These are phyloP conservation scores for Drosophila ochracea DNA, from an alignment of 2,888 invertebrate species.

Conservation along the genomic window DNA sequence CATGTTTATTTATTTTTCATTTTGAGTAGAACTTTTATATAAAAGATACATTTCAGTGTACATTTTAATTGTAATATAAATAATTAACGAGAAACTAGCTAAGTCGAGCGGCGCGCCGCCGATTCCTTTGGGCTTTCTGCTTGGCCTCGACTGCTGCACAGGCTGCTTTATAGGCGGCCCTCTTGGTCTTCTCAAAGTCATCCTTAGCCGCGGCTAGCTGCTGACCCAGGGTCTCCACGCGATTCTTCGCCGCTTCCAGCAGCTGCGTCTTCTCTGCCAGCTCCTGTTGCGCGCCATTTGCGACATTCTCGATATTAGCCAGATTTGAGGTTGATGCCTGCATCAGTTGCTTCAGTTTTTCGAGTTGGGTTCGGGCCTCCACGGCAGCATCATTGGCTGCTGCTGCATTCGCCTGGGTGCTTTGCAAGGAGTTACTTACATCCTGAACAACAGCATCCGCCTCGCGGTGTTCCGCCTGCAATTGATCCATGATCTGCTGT, in stretches of 20 bases:
- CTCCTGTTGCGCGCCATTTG: constrained; percentile 88
- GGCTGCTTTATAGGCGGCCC: constrained; percentile 89
- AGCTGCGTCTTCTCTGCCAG: constrained; percentile 89
- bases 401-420: constrained; percentile 88
- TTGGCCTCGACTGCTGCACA: constrained; percentile 90
- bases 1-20: too few relatives aligned
- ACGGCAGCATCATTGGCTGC: constrained; percentile 88
- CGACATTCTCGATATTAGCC: constrained; percentile 88
- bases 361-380: constrained; percentile 87
- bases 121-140: constrained; percentile 82
- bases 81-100: neutral
- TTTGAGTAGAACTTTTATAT: too few relatives aligned
- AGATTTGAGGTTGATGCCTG: constrained; percentile 87
- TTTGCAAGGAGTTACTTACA: constrained; percentile 88
- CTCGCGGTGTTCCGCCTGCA: constrained; percentile 89
- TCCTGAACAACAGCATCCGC: constrained; percentile 88
- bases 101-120: neutral
- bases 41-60: constrained; percentile 4
- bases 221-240: constrained; percentile 88
- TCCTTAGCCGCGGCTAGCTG: constrained; percentile 88
- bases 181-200: constrained; percentile 89
- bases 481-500: constrained; percentile 89
- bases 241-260: constrained; percentile 88
- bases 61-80: neutral
- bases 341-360: constrained; percentile 85